These are phyloP conservation scores for Salmo trutta DNA, from an alignment of 2,797 vertebrate species.

Conservation along the genomic window DNA sequence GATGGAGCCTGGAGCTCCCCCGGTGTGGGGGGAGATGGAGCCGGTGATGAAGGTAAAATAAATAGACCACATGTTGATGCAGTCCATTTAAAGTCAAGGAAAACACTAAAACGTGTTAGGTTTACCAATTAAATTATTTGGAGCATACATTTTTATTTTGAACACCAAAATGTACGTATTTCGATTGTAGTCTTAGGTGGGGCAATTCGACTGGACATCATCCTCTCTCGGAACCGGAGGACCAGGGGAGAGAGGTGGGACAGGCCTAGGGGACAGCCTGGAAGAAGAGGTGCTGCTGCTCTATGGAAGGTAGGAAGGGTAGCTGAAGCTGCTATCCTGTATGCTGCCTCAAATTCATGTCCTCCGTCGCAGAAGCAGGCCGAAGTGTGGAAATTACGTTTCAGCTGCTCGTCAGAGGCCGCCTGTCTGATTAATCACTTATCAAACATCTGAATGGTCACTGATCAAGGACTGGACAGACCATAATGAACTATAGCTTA, in stretches of 20 bases:
- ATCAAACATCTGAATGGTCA: conserved; percentile 69
- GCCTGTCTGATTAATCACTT: conserved; percentile 86
- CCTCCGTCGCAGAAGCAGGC: conserved; percentile 17
- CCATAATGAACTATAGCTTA: conserved; percentile 68
- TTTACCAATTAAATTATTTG: too few species aligned
- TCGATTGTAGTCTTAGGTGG: background rate
- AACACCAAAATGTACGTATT: too few species aligned
- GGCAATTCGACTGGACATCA: conserved; percentile 72
- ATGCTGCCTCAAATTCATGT: conserved; percentile 59
- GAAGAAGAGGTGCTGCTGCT: background rate
- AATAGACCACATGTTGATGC: background rate
- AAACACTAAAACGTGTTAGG: too few species aligned
- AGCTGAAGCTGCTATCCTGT: conserved; percentile 40
- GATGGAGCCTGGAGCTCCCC: too few species aligned
- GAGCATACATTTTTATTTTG: too few species aligned
- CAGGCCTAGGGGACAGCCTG: background rate
- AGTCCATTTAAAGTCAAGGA: too few species aligned
- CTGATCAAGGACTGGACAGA: conserved; percentile 70
- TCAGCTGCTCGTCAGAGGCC: conserved; percentile 83
- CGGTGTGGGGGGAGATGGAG: background rate
- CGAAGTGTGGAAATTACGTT: conserved; percentile 88
- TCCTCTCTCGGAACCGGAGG: conserved; percentile 64
- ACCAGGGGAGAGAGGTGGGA: background rate
- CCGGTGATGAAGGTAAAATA: background rate
- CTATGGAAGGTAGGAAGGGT: conserved; percentile 32